Evolutionary conservation across 2,888 invertebrate genomes (phyloP), one percentile per base, ranked within the genome.

Genomic region (Tolmerus cingulatus): DNA sequence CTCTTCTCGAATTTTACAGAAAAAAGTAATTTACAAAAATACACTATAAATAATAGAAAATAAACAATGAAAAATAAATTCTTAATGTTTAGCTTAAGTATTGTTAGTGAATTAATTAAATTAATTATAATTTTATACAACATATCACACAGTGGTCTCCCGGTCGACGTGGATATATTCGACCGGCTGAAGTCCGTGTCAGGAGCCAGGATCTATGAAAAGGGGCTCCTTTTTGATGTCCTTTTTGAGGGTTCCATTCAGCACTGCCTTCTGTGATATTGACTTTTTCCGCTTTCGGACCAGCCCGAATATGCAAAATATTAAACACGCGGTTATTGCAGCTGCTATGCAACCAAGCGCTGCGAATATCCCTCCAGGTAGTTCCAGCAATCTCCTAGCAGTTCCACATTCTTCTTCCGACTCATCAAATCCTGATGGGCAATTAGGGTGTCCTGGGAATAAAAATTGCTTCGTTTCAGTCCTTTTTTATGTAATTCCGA

Each of bases 81-180:
- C 40, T 85, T 81, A 34, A 57, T 27, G 86, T 87, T 27, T 85
- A 85, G 74, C 74, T 85, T 74, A 85, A 85, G 77, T 55, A 76
- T 27, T 57, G 34, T 43, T 74, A 86, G 40, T 78, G 85, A 86
- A 82, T 46, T 86, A 30, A 88, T 74, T 86, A 87, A 66, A 84
- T 87, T 88, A 78, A 81, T 87, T 82, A 82, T 84, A 84, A 55
- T 82, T 77, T 79, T 87, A 77, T 78, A 91, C 90, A 91, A 92
- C 93, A 93, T 92, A 92, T 96, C 95, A 97, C 94, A 97, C 97
- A 91, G 97, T 97, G 92, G 97, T 97, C 94, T 97, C 97, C 93
- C 97, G 96, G 94, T 97, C 97, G 94, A 97, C 96, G 93, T 97
- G 97, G 92, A 97, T 97, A 93, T 96, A 97, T 93, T 97, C 97